Evolutionary conservation across 2,113 vertebrate species (phyloP).

Genomic region (Zeus faber): DNA sequence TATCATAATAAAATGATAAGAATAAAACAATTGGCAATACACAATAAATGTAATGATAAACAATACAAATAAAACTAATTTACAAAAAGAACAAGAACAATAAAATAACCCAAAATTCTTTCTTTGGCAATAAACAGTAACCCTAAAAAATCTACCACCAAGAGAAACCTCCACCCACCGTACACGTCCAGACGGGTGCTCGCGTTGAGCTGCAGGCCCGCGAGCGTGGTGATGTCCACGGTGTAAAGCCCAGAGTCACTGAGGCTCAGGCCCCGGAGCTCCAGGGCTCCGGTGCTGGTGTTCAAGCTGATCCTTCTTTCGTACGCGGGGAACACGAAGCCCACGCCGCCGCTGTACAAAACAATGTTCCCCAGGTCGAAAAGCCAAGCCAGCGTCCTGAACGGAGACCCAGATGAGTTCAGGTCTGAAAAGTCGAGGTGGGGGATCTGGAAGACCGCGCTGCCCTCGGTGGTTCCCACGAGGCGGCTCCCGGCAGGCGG

Average conservation of each 20-base stretch:
- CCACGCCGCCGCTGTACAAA: neutral
- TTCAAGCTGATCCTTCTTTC: neutral
- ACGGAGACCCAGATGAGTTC: neutral
- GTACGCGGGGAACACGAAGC: neutral
- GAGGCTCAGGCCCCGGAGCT: constrained; percentile 3
- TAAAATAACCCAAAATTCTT: too few species aligned
- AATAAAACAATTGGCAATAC: too few species aligned
- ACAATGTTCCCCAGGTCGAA: neutral
- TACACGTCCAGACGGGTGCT: constrained; percentile 1
- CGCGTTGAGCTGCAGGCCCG: neutral
- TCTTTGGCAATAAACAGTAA: too few species aligned
- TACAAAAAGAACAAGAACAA: too few species aligned
- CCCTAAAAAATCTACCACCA: too few species aligned
- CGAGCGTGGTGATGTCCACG: neutral
- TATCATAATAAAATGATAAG: too few species aligned
- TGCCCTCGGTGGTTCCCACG: neutral
- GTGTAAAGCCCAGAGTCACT: constrained; percentile 13
- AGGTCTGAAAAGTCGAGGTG: neutral
- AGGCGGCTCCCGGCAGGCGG: too few species aligned
- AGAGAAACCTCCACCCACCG: too few species aligned
- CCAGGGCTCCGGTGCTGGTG: neutral
- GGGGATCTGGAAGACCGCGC: neutral
- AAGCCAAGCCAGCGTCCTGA: neutral
- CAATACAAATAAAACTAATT: too few species aligned
- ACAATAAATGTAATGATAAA: too few species aligned